Percentiles rank a stretch among this genome's conserved stretches.
These are phyloP conservation scores for Enoplosus armatus DNA, from an alignment of 2,797 vertebrate genomes.

Conservation along the genomic window DNA sequence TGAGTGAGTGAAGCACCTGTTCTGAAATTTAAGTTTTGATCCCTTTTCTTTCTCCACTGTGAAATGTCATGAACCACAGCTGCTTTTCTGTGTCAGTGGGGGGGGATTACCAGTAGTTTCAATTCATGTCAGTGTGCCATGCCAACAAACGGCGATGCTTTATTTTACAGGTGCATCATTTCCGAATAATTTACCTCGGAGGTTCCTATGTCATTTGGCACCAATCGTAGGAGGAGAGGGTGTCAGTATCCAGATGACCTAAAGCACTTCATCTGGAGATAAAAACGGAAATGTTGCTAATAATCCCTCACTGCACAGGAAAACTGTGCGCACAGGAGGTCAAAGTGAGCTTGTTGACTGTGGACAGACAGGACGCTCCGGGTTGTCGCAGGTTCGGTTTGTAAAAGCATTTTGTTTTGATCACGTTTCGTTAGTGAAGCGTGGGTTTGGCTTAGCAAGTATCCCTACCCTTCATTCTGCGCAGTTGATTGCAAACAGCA, in stretches of 20 bases:
- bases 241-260: background rate
- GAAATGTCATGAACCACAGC: constrained; percentile 5
- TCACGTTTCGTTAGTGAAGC: too few species aligned
- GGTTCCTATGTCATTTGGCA: background rate
- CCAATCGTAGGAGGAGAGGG: background rate
- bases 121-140: background rate
- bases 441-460: background rate
- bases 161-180: background rate
- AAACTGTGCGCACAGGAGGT: background rate
- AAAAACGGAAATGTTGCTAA: background rate
- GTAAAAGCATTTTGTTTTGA: too few species aligned
- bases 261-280: background rate
- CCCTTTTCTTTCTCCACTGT: too few species aligned
- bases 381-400: too few species aligned
- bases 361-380: too few species aligned
- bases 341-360: background rate
- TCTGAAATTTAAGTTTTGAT: too few species aligned
- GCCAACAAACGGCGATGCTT: background rate
- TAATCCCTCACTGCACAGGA: background rate
- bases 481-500: background rate
- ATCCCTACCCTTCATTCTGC: background rate
- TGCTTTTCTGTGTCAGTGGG: constrained; percentile 13
- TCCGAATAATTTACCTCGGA: background rate
- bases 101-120: too few species aligned
- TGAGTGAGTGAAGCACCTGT: too few species aligned